These are phyloP conservation scores for Cheilosia vernalis DNA, from an alignment of 2,888 invertebrate species.

Conservation along the genomic window DNA sequence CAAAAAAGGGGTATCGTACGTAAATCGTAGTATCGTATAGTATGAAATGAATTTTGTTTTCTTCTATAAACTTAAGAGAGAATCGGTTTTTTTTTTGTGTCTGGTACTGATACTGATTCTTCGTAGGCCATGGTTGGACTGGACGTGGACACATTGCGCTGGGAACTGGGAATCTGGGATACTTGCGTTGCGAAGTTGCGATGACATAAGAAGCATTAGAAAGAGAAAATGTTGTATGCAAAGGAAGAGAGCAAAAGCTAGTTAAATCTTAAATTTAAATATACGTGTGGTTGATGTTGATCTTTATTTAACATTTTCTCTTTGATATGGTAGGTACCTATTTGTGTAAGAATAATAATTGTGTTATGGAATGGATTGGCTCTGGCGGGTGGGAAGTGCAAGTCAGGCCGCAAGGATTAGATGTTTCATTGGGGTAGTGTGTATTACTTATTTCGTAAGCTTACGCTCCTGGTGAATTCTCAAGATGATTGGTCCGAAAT, in stretches of 20 bases:
- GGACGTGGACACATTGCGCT: slow-evolving; percentile 54
- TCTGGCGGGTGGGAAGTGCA: no score
- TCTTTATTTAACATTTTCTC: slow-evolving; percentile 50
- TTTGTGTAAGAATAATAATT: no score
- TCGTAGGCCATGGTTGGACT: slow-evolving; percentile 60
- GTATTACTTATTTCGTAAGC: no score
- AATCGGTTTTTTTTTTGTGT: slow-evolving; percentile 2
- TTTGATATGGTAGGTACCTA: slow-evolving; percentile 13
- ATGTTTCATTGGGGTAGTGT: no score
- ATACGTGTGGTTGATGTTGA: slow-evolving; percentile 26
- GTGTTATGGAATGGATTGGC: no score
- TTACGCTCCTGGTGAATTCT: no score
- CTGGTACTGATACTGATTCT: slow-evolving; percentile 9
- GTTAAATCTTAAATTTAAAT: no score
- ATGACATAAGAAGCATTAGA: slow-evolving; percentile 63
- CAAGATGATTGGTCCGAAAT: no score
- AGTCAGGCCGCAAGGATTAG: no score
- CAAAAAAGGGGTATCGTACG: slow-evolving; percentile 43
- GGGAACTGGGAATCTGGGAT: not conserved
- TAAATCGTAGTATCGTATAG: no score
- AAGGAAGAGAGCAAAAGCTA: not conserved
- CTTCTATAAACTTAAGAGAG: not conserved
- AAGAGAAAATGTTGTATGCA: slow-evolving; percentile 33
- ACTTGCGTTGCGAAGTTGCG: slow-evolving; percentile 36
- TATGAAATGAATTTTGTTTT: not conserved